Percentiles rank a stretch among this genome's conserved stretches.
These are phyloP conservation scores for Athalia rosae DNA, from an alignment of 2,888 invertebrate genomes.

Conservation along the genomic window DNA sequence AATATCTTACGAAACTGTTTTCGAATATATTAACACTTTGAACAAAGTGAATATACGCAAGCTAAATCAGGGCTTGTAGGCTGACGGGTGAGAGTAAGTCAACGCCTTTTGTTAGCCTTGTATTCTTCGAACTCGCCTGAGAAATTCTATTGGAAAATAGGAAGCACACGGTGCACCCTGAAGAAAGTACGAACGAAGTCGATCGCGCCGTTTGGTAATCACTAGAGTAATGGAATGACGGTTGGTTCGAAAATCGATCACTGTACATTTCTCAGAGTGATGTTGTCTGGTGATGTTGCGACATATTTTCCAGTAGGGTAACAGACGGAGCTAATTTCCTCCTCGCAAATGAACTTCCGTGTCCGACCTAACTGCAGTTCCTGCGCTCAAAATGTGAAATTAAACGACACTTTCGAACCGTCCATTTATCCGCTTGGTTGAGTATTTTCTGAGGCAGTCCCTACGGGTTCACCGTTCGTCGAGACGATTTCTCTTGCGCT, in stretches of 20 bases:
- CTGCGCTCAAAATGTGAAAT: not conserved
- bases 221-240: not conserved
- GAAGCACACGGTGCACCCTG: not conserved
- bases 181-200: not conserved
- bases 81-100: too few species aligned
- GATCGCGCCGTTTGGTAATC: not conserved
- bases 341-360: slow-evolving; percentile 27
- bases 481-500: not conserved
- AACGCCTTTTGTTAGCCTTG: too few species aligned
- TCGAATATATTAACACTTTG: too few species aligned
- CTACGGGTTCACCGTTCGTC: too few species aligned
- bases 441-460: not conserved
- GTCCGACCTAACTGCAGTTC: not conserved
- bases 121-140: not conserved
- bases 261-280: slow-evolving; percentile 7
- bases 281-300: slow-evolving; percentile 1
- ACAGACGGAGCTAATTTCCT: slow-evolving; percentile 24
- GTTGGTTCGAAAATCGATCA: not conserved
- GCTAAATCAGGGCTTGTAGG: too few species aligned
- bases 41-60: too few species aligned
- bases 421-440: not conserved
- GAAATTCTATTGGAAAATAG: not conserved
- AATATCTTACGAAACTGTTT: too few species aligned
- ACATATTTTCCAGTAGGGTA: slow-evolving; percentile 12
- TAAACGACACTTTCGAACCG: not conserved